These are phyloP conservation scores for Lymantria monacha DNA, from an alignment of 2,888 invertebrate species.

Conservation along the genomic window DNA sequence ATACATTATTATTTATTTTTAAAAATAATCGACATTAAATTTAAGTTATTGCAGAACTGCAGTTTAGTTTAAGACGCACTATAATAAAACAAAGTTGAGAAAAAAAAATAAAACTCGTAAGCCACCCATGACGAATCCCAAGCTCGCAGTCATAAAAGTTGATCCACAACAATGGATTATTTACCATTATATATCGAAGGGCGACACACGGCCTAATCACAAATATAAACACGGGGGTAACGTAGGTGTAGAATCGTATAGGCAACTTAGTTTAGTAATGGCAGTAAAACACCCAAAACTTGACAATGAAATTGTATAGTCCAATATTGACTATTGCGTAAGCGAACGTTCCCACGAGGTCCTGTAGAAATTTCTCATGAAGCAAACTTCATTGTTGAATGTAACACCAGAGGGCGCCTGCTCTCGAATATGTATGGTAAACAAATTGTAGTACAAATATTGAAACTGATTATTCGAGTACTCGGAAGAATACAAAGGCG, in stretches of 20 bases:
- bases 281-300: slow-evolving; percentile 45
- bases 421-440: slow-evolving; percentile 45
- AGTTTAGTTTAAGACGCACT: slow-evolving; percentile 28
- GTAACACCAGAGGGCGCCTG: slow-evolving; percentile 66
- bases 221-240: slow-evolving; percentile 65
- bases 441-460: slow-evolving; percentile 76
- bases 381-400: slow-evolving; percentile 52
- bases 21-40: too few species aligned
- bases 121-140: slow-evolving; percentile 76
- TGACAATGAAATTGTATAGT: slow-evolving; percentile 64
- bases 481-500: slow-evolving; percentile 60
- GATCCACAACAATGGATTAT: slow-evolving; percentile 79
- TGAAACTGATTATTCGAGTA: slow-evolving; percentile 68
- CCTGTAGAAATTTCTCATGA: slow-evolving; percentile 72
- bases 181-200: slow-evolving; percentile 78
- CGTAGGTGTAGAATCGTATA: slow-evolving; percentile 76
- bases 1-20: too few species aligned
- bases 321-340: slow-evolving; percentile 72
- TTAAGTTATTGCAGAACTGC: slow-evolving; percentile 12
- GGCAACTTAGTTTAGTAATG: slow-evolving; percentile 63
- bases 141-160: slow-evolving; percentile 68
- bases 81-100: slow-evolving; percentile 29
- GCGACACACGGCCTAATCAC: slow-evolving; percentile 76
- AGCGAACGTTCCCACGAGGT: slow-evolving; percentile 71
- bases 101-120: slow-evolving; percentile 43